Base-by-base conservation (phyloP, 2,888 invertebrate species). In the Gari tellinella region DNA sequence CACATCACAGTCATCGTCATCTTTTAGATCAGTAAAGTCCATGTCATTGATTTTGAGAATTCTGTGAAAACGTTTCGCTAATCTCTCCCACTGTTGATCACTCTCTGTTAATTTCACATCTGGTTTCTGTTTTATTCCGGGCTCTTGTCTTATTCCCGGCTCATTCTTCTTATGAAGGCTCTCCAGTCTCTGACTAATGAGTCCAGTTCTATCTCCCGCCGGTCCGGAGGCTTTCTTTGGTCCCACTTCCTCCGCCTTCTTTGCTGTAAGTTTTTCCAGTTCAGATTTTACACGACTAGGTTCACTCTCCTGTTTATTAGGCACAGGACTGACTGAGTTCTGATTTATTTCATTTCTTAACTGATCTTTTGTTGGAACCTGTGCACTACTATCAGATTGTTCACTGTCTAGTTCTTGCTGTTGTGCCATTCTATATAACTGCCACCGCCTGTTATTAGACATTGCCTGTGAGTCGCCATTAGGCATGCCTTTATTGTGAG, bases 1-100 rank as follows among this genome's bases (percentile, higher is more conserved):
- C 72, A 86, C 88, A 78, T 91, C 88, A 64, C 95, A 94, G 90
- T 99, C 99, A 82, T 99, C 98, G 63, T 96, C 97, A 40, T 95
- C 95, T 57, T 94, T 95, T 61, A 99, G 94, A 92, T 99, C 99
- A 14, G 97, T 97, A 92, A 99, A 99, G 92, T 99, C 99, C 88
- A 99, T 94, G 92, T 99, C 99, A 91, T 98, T 97, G 77, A 94
- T 93, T 53, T 97, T 94, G 80, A 96, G 95, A 2, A 93, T 92
- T n/a, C 75, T 96, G 62, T 91, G 87, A 61, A 90, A 78, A 48
- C 84, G 73, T 61, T 88, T 86, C 63, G 88, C 85, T 40, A 99
- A 92, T 89, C 97, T 96, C 89, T 99, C 98, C 99, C 99, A 99
- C 88, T 98, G 97, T 1, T 98, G 92, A 88, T 99, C 98, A 88